Evolutionary conservation across 2,797 vertebrate species (phyloP).

Genomic region (Anguilla megastoma): DNA sequence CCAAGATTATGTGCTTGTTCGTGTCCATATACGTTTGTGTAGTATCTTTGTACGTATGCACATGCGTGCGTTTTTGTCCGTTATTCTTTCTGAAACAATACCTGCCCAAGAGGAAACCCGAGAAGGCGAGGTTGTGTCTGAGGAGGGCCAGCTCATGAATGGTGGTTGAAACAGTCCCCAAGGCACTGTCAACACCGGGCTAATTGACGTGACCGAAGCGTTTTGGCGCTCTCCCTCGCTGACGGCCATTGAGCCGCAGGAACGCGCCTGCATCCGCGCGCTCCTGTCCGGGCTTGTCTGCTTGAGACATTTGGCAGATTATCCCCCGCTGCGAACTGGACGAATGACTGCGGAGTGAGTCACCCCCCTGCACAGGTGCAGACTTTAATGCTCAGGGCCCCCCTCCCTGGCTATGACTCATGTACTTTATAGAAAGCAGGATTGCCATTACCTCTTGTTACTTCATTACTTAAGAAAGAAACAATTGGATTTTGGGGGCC

Average conservation of each 20-base stretch:
- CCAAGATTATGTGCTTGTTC: neutral
- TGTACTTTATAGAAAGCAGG: neutral
- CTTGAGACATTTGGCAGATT: slow-evolving; percentile 71
- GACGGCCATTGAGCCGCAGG: slow-evolving; percentile 57
- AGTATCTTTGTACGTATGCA: neutral
- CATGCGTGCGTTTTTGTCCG: neutral
- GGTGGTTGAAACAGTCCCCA: slow-evolving; percentile 60
- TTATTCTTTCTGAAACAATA: neutral
- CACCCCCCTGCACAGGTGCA: slow-evolving; percentile 46
- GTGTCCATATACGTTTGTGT: neutral
- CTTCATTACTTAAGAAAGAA: neutral
- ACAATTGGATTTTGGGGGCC: neutral
- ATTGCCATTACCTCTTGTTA: neutral
- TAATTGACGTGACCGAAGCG: slow-evolving; percentile 61
- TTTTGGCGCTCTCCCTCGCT: slow-evolving; percentile 57
- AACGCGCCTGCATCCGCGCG: slow-evolving; percentile 63
- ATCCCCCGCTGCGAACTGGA: slow-evolving; percentile 66
- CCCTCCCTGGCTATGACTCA: slow-evolving; percentile 48
- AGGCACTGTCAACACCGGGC: slow-evolving; percentile 52
- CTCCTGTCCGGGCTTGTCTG: slow-evolving; percentile 75
- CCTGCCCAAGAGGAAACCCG: slow-evolving; percentile 53
- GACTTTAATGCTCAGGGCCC: slow-evolving; percentile 65
- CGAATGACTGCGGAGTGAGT: slow-evolving; percentile 74
- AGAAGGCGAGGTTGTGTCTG: slow-evolving; percentile 50
- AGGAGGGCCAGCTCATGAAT: slow-evolving; percentile 50